Conservation (phyloP, 2,888 invertebrate genomes). For the Drosophila longiperda region DNA sequence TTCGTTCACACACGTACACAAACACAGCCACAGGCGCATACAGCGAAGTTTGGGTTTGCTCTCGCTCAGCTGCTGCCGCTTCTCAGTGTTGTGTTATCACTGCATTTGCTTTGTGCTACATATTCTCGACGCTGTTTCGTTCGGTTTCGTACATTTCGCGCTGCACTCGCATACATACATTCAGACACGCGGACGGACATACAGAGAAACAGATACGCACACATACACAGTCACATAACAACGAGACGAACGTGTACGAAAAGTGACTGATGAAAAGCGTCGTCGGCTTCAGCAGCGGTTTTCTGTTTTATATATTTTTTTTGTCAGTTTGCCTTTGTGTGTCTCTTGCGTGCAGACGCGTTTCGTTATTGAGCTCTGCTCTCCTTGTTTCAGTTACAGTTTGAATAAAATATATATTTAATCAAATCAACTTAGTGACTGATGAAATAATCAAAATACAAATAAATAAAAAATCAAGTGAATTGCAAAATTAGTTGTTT, state of each 20-base stretch:
- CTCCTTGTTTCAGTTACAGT: slow-evolving; percentile 30
- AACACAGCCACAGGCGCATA: slow-evolving; percentile 28
- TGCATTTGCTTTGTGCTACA: slow-evolving; percentile 73
- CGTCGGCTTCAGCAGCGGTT: slow-evolving; percentile 46
- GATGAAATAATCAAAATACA: slow-evolving; percentile 23
- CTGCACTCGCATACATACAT: slow-evolving; percentile 33
- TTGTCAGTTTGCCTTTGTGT: slow-evolving; percentile 76
- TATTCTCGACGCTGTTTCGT: slow-evolving; percentile 48
- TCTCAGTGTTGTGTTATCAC: slow-evolving; percentile 61
- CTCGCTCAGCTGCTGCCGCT: slow-evolving; percentile 70
- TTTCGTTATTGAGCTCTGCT: slow-evolving; percentile 51
- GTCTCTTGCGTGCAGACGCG: slow-evolving; percentile 76
- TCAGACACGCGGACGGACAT: background rate
- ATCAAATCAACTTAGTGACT: slow-evolving; percentile 6
- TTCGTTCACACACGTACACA: slow-evolving; percentile 75
- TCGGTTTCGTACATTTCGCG: slow-evolving; percentile 65
- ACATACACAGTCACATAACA: slow-evolving; percentile 12
- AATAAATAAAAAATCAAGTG: background rate
- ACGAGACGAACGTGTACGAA: slow-evolving; percentile 43
- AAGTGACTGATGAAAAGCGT: slow-evolving; percentile 53
- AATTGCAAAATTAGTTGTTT: slow-evolving; percentile 10
- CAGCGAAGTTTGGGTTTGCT: slow-evolving; percentile 40
- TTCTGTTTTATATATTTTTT: slow-evolving; percentile 39
- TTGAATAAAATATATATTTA: slow-evolving; percentile 21
- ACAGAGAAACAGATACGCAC: slow-evolving; percentile 10